phyloP scores from a whole-genome alignment of 2,113 vertebrate species.

The Leucopsar rothschildi region DNA sequence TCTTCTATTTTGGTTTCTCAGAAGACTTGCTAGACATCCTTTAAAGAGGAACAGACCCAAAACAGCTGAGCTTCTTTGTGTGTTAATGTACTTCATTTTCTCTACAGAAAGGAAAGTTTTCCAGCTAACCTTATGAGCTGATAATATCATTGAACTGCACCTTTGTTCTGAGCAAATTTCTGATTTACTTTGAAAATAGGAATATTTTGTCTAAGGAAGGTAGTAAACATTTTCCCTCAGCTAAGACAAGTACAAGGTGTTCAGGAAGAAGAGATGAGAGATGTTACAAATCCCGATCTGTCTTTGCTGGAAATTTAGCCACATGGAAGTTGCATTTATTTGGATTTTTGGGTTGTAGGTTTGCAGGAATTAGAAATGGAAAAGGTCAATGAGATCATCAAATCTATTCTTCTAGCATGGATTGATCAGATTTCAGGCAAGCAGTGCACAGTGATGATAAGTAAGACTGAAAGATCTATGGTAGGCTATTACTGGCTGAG shows the following conservation, averaged over 20 bases:
- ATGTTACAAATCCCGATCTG: background rate
- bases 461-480: background rate
- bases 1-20: conserved; percentile 81
- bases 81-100: background rate
- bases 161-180: background rate
- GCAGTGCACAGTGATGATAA: background rate
- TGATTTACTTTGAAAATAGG: background rate
- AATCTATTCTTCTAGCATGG: background rate
- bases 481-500: background rate
- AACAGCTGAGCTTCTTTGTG: conserved; percentile 67
- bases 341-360: background rate
- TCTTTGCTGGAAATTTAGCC: background rate
- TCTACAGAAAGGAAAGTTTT: background rate
- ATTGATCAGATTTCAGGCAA: background rate
- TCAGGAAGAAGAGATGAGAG: background rate
- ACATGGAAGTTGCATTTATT: background rate
- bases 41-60: conserved; percentile 77
- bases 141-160: background rate
- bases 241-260: background rate
- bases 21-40: conserved; percentile 82
- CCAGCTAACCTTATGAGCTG: background rate
- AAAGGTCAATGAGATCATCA: background rate
- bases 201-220: background rate
- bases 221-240: background rate
- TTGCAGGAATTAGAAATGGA: background rate